These are phyloP conservation scores for Xiphophorus hellerii DNA, from an alignment of 2,113 vertebrate species.

Conservation along the genomic window DNA sequence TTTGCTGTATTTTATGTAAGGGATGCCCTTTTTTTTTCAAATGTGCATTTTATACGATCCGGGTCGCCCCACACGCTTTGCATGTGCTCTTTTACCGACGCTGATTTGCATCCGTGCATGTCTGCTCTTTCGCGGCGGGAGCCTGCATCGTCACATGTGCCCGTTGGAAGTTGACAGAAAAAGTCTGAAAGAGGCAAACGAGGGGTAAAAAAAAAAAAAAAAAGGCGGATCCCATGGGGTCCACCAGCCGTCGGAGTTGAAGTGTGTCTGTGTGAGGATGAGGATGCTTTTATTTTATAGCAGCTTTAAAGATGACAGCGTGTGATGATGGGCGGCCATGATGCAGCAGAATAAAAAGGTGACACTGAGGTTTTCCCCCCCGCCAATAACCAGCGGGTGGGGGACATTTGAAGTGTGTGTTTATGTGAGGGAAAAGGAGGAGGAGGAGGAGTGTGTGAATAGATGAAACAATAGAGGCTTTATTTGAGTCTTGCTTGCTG, in stretches of 20 bases:
- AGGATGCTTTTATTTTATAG: constrained; percentile 47
- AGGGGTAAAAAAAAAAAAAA: background rate
- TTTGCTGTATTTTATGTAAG: background rate
- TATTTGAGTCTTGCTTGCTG: constrained; percentile 43
- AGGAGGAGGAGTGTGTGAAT: constrained; percentile 29
- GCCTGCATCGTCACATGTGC: constrained; percentile 1
- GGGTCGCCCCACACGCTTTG: constrained; percentile 23
- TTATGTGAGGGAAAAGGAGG: background rate
- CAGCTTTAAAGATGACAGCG: constrained; percentile 16
- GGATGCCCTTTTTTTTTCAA: constrained; percentile 17
- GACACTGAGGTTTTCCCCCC: constrained; percentile 28
- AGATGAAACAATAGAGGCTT: constrained; percentile 58
- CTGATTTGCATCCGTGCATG: constrained; percentile 36
- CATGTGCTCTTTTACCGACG: constrained; percentile 23
- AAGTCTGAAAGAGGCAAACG: constrained; percentile 21
- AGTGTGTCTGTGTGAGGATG: constrained; percentile 9
- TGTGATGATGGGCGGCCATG: constrained; percentile 27
- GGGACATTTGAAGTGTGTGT: constrained; percentile 36
- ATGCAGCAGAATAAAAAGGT: constrained; percentile 41
- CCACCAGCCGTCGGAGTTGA: constrained; percentile 25
- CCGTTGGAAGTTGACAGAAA: constrained; percentile 7
- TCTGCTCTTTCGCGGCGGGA: background rate
- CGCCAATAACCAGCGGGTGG: constrained; percentile 23
- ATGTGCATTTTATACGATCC: background rate
- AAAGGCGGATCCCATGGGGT: constrained; percentile 28